Conservation (phyloP, 2,797 vertebrate genomes). For the Hippocampus kuda region DNA sequence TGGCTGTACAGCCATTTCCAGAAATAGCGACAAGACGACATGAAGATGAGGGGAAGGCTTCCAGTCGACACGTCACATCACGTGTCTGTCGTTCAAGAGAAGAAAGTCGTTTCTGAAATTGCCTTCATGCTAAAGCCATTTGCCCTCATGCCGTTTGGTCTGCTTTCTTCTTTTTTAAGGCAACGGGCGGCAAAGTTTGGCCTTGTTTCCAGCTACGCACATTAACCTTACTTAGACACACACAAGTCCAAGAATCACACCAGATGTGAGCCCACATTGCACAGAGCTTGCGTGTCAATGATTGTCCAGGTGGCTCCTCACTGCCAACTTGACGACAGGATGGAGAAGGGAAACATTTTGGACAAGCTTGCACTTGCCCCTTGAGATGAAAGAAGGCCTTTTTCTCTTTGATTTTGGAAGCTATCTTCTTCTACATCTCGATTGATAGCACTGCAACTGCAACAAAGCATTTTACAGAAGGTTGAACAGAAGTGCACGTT, state of each 20-base stretch:
- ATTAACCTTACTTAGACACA: slow-evolving; percentile 20
- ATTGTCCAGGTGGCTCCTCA: neutral
- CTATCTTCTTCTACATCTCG: no score
- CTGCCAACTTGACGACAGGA: neutral
- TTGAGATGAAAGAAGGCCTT: neutral
- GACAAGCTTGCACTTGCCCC: neutral
- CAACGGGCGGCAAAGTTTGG: slow-evolving; percentile 49
- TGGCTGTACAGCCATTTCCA: no score
- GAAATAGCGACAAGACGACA: no score
- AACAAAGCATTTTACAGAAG: no score
- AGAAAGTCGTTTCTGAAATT: no score
- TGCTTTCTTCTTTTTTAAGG: slow-evolving; percentile 21
- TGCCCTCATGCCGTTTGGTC: neutral
- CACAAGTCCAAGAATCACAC: slow-evolving; percentile 35
- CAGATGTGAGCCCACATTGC: slow-evolving; percentile 18
- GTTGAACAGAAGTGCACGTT: no score
- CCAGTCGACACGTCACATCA: no score
- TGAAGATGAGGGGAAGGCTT: no score
- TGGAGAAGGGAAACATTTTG: neutral
- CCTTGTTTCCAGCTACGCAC: slow-evolving; percentile 21
- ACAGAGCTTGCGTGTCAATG: neutral
- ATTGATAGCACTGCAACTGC: no score
- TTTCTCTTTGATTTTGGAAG: no score
- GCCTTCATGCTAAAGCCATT: neutral
- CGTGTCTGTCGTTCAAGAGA: no score